phyloP scores from a whole-genome alignment of 2,113 vertebrate species.

The Lutjanus erythropterus region DNA sequence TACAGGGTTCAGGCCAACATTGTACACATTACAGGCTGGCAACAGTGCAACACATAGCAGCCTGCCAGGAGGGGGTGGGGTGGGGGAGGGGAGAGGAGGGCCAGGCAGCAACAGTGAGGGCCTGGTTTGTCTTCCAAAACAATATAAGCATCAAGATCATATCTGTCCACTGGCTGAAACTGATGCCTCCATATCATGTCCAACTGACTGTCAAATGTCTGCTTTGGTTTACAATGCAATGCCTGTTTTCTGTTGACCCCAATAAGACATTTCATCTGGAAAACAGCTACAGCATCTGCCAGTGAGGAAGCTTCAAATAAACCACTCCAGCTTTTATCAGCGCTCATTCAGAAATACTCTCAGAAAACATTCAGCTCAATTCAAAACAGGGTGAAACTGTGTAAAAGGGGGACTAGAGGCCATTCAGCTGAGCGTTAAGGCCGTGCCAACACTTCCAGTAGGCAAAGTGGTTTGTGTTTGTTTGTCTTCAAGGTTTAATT shows the following conservation, averaged over 20 bases:
- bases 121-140: constrained; percentile 25
- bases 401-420: background rate
- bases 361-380: background rate
- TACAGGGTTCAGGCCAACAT: constrained; percentile 55
- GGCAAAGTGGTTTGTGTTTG: background rate
- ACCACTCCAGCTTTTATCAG: background rate
- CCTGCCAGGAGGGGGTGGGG: background rate
- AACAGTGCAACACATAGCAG: constrained; percentile 41
- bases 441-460: background rate
- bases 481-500: background rate
- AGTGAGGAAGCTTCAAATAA: constrained; percentile 17
- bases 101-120: background rate
- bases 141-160: constrained; percentile 35
- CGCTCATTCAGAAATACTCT: background rate
- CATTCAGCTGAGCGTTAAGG: background rate
- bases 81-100: background rate
- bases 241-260: background rate
- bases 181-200: background rate
- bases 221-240: constrained; percentile 6
- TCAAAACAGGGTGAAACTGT: background rate
- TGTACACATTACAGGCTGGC: constrained; percentile 61
- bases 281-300: background rate
- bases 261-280: constrained; percentile 31
- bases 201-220: constrained; percentile 6
- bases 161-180: constrained; percentile 12